Percentiles rank a stretch among this genome's conserved stretches.
These are phyloP conservation scores for Papilio polytes DNA, from an alignment of 1,140 invertebrate genomes.

Conservation along the genomic window DNA sequence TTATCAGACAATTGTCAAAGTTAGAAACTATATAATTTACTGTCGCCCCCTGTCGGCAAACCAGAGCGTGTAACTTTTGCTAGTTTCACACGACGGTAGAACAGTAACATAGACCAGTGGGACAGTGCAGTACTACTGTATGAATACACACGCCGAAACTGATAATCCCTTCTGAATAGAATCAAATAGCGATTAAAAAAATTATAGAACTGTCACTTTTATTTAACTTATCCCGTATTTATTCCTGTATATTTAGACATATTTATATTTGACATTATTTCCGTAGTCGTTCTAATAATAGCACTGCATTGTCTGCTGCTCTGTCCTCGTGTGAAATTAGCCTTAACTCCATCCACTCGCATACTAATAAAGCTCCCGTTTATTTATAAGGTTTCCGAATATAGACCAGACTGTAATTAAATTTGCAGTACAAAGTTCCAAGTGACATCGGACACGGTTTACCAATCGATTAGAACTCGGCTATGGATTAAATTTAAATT, in stretches of 20 bases:
- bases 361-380: conserved; percentile 1
- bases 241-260: too few relatives aligned
- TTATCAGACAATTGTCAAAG: conserved; percentile 2
- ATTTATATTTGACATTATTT: too few relatives aligned
- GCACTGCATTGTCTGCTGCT: not conserved
- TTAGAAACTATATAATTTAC: not conserved
- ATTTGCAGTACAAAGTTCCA: conserved; percentile 16
- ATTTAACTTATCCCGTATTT: too few relatives aligned
- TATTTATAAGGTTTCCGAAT: conserved; percentile 34
- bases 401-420: conserved; percentile 34
- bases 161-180: too few relatives aligned
- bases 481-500: not conserved
- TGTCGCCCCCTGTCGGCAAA: not conserved
- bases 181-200: too few relatives aligned
- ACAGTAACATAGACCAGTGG: not conserved
- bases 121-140: not conserved
- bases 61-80: not conserved
- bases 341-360: conserved; percentile 7
- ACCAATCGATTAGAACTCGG: not conserved
- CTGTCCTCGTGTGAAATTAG: not conserved
- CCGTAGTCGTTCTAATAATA: too few relatives aligned
- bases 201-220: too few relatives aligned
- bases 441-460: not conserved
- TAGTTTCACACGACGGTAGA: not conserved
- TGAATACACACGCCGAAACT: too few relatives aligned